A percentile compares a stretch with the other conserved stretches of the same genome.
phyloP scores from a whole-genome alignment of 2,888 invertebrate genomes.

The Plebejus anna region DNA sequence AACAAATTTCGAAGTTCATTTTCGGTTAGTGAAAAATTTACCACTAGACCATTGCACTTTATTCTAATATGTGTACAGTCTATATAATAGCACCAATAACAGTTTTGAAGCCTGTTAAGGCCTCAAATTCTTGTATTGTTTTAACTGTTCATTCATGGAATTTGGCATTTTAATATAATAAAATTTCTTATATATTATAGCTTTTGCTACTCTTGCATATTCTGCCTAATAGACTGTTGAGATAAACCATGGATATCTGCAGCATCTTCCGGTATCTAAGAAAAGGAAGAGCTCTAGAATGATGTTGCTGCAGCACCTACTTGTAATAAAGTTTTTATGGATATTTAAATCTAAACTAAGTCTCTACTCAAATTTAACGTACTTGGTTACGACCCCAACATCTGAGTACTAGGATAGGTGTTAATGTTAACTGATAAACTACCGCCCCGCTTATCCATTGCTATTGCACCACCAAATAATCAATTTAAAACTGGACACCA shows the following conservation, averaged over 20 bases:
- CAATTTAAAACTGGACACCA: slow-evolving; percentile 6
- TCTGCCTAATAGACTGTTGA: not conserved
- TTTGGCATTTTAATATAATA: not conserved
- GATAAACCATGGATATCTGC: not conserved
- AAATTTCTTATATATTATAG: not conserved
- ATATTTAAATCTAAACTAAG: not conserved
- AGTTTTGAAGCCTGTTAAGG: not conserved
- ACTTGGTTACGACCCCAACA: not conserved
- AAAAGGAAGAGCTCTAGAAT: not conserved
- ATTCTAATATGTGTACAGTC: slow-evolving; percentile 37
- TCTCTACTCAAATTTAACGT: not conserved
- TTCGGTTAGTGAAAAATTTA: slow-evolving; percentile 36
- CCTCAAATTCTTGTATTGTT: not conserved
- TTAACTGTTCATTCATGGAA: not conserved
- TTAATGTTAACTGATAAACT: not conserved
- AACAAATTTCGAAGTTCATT: slow-evolving; percentile 28
- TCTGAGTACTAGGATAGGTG: not conserved
- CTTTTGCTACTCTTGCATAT: not conserved
- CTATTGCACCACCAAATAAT: not conserved
- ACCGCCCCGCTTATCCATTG: not conserved
- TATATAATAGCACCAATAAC: slow-evolving; percentile 30
- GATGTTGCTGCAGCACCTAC: no score
- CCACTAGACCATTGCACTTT: slow-evolving; percentile 33
- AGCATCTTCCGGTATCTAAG: not conserved
- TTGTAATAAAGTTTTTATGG: no score